Evolutionary conservation across 2,888 invertebrate genomes (phyloP).

Genomic region (Latrodectus hesperus): DNA sequence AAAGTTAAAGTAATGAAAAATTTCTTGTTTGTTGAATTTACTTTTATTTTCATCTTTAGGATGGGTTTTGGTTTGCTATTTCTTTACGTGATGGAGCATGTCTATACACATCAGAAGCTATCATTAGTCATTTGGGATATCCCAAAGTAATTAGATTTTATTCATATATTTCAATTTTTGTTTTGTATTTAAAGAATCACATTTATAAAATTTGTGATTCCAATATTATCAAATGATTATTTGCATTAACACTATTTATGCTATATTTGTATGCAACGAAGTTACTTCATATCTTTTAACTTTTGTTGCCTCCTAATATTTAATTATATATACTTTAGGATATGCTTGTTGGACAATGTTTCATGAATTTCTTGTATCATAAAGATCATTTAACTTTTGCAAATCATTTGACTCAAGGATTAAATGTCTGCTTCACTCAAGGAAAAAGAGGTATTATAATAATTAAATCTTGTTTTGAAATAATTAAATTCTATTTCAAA

Average conservation of each 20-base stretch:
- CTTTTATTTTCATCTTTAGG: constrained; percentile 30
- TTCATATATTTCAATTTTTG: neutral
- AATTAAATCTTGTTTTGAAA: too few relatives aligned
- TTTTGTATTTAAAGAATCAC: neutral
- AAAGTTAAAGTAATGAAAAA: neutral
- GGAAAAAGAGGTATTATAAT: constrained; percentile 36
- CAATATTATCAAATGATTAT: too few relatives aligned
- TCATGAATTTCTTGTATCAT: constrained; percentile 69
- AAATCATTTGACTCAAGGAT: constrained; percentile 69
- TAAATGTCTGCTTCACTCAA: constrained; percentile 67
- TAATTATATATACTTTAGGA: constrained; percentile 30
- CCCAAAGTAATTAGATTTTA: constrained; percentile 51
- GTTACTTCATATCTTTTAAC: too few relatives aligned
- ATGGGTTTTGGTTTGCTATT: constrained; percentile 64
- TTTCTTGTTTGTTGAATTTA: neutral
- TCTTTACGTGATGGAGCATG: constrained; percentile 67
- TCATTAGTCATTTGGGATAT: constrained; percentile 54
- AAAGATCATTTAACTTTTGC: constrained; percentile 72
- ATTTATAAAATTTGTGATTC: too few relatives aligned
- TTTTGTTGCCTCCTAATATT: too few relatives aligned
- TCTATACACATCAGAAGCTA: constrained; percentile 50
- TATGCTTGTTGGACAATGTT: constrained; percentile 54
- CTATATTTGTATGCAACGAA: too few relatives aligned
- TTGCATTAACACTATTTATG: too few relatives aligned
- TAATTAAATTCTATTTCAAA: too few relatives aligned